Evolutionary conservation across 2,797 vertebrate species (phyloP).

Genomic region (Ctenopoma multispine): DNA sequence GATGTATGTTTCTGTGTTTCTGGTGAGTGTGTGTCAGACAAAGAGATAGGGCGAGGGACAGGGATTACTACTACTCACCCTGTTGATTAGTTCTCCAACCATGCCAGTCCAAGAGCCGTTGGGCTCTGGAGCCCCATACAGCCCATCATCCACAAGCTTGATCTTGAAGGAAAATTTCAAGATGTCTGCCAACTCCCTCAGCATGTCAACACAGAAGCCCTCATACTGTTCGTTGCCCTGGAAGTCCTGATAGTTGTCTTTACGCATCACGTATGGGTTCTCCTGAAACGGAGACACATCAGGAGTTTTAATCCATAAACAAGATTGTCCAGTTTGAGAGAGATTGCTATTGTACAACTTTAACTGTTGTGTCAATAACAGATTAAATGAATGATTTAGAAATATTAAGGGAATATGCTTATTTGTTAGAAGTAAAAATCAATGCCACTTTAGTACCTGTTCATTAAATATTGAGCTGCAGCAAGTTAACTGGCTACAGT

Average conservation of each 20-base stretch:
- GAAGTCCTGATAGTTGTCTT: slow-evolving; percentile 89
- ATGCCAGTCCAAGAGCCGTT: slow-evolving; percentile 97
- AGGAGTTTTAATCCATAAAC: neutral
- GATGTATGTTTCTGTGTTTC: slow-evolving; percentile 35
- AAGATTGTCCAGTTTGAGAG: slow-evolving; percentile 11
- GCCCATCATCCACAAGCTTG: slow-evolving; percentile 92
- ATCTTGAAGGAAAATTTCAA: slow-evolving; percentile 94
- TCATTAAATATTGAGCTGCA: slow-evolving; percentile 11
- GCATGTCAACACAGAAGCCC: slow-evolving; percentile 96
- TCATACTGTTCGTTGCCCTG: slow-evolving; percentile 91
- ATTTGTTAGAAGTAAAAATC: slow-evolving; percentile 5
- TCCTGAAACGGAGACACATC: slow-evolving; percentile 81
- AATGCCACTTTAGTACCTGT: neutral
- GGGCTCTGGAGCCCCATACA: slow-evolving; percentile 93
- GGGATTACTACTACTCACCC: slow-evolving; percentile 81
- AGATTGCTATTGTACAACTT: neutral
- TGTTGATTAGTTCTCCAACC: slow-evolving; percentile 96
- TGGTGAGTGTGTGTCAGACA: slow-evolving; percentile 23
- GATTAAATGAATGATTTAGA: neutral
- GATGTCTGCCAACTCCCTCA: slow-evolving; percentile 90
- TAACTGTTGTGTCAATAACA: neutral
- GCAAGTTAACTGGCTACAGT: neutral
- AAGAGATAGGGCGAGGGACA: neutral
- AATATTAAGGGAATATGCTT: neutral
- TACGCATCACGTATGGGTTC: slow-evolving; percentile 94